Evolutionary conservation across 2,113 vertebrate genomes (phyloP), one percentile per base, ranked within the genome.

Genomic region (Hippopotamus amphibius): DNA sequence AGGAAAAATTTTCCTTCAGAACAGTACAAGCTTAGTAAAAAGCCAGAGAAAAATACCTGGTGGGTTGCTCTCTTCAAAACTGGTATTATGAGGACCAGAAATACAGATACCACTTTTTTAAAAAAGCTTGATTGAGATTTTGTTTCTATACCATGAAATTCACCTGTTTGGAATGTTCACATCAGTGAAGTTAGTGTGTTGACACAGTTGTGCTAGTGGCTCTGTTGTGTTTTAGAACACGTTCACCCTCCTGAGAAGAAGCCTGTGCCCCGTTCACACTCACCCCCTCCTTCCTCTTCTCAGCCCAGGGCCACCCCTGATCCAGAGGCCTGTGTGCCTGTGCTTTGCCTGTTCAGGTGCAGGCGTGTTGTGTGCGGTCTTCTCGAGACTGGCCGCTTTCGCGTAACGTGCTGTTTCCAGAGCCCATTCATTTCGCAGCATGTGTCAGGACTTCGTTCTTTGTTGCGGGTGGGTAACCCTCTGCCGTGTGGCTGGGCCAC

Each of bases 141-240:
- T 6, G 21, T 57, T 57, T 19, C 55, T 57, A 0, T 21, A 57
- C 37, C 21, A 0, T 13, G 21, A 10, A 21, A 71, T 41, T 88
- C 53, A 28, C n/a, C n/a, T 6, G 0, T 74, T n/a, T 5, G 28
- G 50, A 16, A 26, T 26, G 10, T 7, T 8, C 0, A 2, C 15
- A 7, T 53, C 59, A n/a, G 0, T 43, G n/a, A 14, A n/a, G 1
- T 4, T 53, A 19, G 77, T 7, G 1, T 11, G 2, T 19, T 22
- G n/a, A 15, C 57, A 30, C 66, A 11, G 21, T 11, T 19, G n/a
- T 22, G 43, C 21, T 3, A 11, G 50, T 7, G 12, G 26, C 9
- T 16, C 24, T 15, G 0, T 5, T 17, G 7, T 33, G 7, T 14
- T 43, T 17, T 43, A n/a, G 69, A 69, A 4, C 6, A 15, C 46